These are phyloP conservation scores for Merops nubicus DNA, from an alignment of 2,113 vertebrate species.

Conservation along the genomic window DNA sequence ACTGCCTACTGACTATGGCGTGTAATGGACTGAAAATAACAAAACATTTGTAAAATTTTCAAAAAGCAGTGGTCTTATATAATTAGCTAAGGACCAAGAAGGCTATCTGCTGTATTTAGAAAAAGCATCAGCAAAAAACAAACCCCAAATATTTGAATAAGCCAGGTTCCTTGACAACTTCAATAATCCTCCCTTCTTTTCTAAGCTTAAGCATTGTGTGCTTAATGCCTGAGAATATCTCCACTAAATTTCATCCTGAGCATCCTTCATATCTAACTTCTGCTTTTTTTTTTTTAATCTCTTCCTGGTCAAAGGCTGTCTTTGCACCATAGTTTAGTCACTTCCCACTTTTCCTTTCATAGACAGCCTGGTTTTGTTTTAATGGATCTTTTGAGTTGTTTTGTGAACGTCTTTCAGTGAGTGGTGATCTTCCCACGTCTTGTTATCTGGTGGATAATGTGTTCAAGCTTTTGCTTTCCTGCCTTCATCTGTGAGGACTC, in stretches of 20 bases:
- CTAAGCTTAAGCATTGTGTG: neutral
- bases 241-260: constrained; percentile 22
- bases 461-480: neutral
- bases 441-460: neutral
- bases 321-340: neutral
- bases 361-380: neutral
- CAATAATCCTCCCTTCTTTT: neutral
- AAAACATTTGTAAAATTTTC: neutral
- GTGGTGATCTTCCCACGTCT: neutral
- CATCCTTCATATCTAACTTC: constrained; percentile 16
- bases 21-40: neutral
- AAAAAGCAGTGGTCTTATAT: neutral
- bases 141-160: neutral
- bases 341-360: neutral
- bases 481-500: neutral
- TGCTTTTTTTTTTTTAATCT: neutral
- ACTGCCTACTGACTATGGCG: neutral
- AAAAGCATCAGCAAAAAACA: neutral
- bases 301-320: neutral
- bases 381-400: neutral
- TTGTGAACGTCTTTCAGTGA: neutral
- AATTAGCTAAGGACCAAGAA: neutral
- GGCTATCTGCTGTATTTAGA: neutral
- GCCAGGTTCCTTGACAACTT: constrained; percentile 10
- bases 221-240: constrained; percentile 9